Evolutionary conservation across 2,888 invertebrate genomes (phyloP).

Genomic region (Microplitis deprimator): DNA sequence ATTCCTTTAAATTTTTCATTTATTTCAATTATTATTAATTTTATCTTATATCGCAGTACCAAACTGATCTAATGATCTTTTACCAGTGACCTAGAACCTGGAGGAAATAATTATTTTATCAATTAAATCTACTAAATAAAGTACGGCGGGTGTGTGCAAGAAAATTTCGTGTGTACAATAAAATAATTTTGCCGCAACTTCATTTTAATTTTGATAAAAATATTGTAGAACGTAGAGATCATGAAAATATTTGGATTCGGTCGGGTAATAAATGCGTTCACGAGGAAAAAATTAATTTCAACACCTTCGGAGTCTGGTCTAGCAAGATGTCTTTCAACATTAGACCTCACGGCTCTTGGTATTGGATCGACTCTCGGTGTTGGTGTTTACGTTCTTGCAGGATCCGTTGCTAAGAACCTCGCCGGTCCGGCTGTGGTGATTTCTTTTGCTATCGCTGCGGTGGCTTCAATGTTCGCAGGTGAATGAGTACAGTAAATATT

Average conservation of each 20-base stretch:
- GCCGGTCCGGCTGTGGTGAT: slow-evolving; percentile 91
- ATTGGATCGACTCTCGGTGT: slow-evolving; percentile 90
- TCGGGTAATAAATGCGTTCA: slow-evolving; percentile 48
- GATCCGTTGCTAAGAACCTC: slow-evolving; percentile 83
- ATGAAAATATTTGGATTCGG: slow-evolving; percentile 50
- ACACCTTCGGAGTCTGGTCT: slow-evolving; percentile 64
- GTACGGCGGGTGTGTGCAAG: not conserved
- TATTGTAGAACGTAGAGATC: slow-evolving; percentile 50
- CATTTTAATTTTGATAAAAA: not conserved
- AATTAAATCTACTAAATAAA: not conserved
- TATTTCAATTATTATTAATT: not conserved
- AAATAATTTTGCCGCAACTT: not conserved
- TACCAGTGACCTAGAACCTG: not conserved
- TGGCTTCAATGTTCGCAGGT: slow-evolving; percentile 94
- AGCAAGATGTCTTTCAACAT: slow-evolving; percentile 82
- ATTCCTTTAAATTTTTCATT: not conserved
- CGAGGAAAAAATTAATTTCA: slow-evolving; percentile 58
- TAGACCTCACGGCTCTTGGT: slow-evolving; percentile 88
- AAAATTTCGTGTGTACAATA: not conserved
- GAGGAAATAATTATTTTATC: not conserved
- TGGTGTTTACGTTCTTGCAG: slow-evolving; percentile 92
- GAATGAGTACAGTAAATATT: slow-evolving; percentile 53
- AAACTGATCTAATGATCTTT: not conserved
- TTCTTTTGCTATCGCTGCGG: slow-evolving; percentile 90
- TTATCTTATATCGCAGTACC: not conserved